phyloP scores from a whole-genome alignment of 2,113 vertebrate genomes.

The Leucopsar rothschildi region DNA sequence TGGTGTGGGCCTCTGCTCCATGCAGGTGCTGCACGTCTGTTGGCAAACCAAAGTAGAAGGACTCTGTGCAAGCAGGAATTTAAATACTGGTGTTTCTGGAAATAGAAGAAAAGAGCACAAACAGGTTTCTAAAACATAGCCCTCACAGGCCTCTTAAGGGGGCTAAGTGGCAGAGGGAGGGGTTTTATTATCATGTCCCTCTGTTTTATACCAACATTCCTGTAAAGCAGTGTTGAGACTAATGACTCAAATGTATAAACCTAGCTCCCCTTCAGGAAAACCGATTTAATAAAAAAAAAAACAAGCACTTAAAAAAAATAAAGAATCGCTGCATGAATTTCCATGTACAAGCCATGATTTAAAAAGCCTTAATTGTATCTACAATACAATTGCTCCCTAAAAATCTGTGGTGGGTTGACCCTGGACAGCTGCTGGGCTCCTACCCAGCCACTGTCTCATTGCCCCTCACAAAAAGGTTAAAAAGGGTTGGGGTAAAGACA shows the following conservation, averaged over 20 bases:
- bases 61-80: background rate
- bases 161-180: background rate
- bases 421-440: background rate
- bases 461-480: accelerated
- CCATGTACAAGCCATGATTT: background rate
- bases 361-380: background rate
- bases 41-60: background rate
- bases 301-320: background rate
- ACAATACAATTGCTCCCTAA: background rate
- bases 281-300: background rate
- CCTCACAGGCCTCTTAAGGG: background rate
- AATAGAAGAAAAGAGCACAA: background rate
- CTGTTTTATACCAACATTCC: background rate
- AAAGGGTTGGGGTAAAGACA: background rate
- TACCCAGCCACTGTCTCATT: background rate
- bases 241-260: background rate
- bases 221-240: background rate
- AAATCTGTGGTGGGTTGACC: background rate
- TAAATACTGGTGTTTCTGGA: background rate
- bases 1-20: background rate
- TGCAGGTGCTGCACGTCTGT: background rate
- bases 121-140: background rate
- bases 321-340: background rate
- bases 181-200: background rate
- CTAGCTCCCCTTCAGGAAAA: background rate